Evolutionary conservation across 2,888 invertebrate genomes (phyloP), one percentile per base, ranked within the genome.

Genomic region (Venusia cambrica): DNA sequence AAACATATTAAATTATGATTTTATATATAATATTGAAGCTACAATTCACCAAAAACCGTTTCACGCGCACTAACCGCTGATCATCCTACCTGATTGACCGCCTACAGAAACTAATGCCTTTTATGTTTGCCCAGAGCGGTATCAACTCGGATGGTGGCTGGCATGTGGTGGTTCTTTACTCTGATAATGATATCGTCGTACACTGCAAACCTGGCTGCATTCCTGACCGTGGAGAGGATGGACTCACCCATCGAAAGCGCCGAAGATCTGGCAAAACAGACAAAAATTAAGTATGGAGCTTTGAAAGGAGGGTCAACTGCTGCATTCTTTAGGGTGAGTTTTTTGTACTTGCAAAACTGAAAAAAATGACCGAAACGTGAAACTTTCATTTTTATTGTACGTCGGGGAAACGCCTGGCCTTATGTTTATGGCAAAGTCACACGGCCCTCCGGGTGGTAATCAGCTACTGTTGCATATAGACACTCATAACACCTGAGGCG

Each of bases 131-230:
- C 48, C 73, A 94, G 95, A 80, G 95, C 96, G 19, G 93, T 95
- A 5, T 95, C 95, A 0, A 96, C 96, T 0, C 89, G 97, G 45
- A 93, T 96, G 91, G 93, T 96, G 4, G 95, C 94, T 1, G 96
- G 96, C 16, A 96, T 96, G 91, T 95, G 95, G 95, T 97, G 97
- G 97, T 97, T 97, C 78, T 97, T 97, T 78, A 96, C 96, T 0
- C 84, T 97, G 25, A 97, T 97, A 59, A 97, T 98, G 95, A 97
- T 97, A 53, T 97, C 97, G 0, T 97, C 97, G 3, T 98, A 98
- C 77, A 98, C 98, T 8, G 98, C 97, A 32, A 98, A 98, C 80
- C 85, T 98, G 58, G 97, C 97, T 24, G 97, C 97, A 4, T 97
- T 97, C 69, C 87, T 98, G 2, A 97, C 98, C 0, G 95, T 96